These are phyloP conservation scores for Caenorhabditis sp. DNA, from an alignment of 2,888 invertebrate species.

Conservation along the genomic window DNA sequence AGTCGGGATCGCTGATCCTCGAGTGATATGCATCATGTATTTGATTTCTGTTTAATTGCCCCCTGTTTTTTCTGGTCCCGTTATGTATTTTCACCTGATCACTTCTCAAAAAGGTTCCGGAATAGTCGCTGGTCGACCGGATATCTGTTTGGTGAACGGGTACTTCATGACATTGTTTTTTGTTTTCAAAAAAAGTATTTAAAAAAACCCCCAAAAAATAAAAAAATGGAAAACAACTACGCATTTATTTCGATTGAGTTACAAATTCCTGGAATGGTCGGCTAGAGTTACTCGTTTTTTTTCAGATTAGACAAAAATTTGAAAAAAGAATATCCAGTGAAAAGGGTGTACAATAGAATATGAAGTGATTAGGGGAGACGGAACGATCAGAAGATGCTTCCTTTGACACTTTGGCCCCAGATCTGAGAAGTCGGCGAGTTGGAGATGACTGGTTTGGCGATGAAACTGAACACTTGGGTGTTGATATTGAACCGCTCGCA, in stretches of 20 bases:
- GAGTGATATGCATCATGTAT: slow-evolving; percentile 13
- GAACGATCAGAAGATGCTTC: not conserved
- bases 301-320: not conserved
- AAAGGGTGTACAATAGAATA: slow-evolving; percentile 1
- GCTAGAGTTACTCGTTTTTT: slow-evolving; percentile 7
- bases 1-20: slow-evolving; percentile 28
- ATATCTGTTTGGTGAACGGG: not conserved
- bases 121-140: not conserved
- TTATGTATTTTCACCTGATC: not conserved
- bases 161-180: not conserved
- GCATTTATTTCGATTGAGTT: too few species aligned
- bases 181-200: not conserved
- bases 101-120: not conserved
- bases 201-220: not conserved
- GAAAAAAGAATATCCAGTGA: not conserved
- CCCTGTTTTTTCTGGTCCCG: not conserved
- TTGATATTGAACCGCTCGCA: slow-evolving; percentile 29
- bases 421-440: not conserved
- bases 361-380: slow-evolving; percentile 24
- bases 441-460: slow-evolving; percentile 39
- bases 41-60: slow-evolving; percentile 16
- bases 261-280: too few species aligned
- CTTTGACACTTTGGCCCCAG: slow-evolving; percentile 36
- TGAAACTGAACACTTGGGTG: slow-evolving; percentile 41
- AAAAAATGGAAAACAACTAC: not conserved